A percentile compares a stretch with the other conserved stretches of the same genome.
Conservation (phyloP, 2,888 invertebrate genomes). For the Halocaridina rubra region DNA sequence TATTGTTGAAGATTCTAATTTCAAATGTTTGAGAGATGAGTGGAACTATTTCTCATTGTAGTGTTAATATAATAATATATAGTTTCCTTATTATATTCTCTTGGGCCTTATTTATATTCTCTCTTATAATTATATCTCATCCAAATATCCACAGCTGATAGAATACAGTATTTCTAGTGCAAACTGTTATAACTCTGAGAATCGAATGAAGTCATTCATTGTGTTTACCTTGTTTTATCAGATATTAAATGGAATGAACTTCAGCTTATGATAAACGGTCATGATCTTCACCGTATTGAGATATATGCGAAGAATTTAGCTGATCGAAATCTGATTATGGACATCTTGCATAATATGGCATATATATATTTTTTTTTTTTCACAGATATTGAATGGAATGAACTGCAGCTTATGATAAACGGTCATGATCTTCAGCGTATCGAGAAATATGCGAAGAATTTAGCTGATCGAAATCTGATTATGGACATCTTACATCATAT, state of each 20-base stretch:
- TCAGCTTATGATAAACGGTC: slow-evolving; percentile 79
- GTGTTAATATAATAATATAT: too few relatives aligned
- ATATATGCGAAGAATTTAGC: slow-evolving; percentile 91
- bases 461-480: slow-evolving; percentile 93
- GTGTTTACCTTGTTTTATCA: too few relatives aligned
- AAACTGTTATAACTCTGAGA: too few relatives aligned
- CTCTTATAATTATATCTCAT: too few relatives aligned
- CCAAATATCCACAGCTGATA: too few relatives aligned
- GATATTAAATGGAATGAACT: slow-evolving; percentile 70
- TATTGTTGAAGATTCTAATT: too few relatives aligned
- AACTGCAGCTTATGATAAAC: slow-evolving; percentile 79
- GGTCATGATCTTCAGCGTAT: slow-evolving; percentile 88
- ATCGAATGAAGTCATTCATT: too few relatives aligned
- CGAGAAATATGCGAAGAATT: slow-evolving; percentile 89
- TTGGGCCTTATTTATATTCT: too few relatives aligned
- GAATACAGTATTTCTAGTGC: too few relatives aligned
- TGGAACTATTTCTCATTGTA: too few relatives aligned
- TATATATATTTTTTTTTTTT: not conserved
- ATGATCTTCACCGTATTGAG: slow-evolving; percentile 89
- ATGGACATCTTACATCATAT: slow-evolving; percentile 85
- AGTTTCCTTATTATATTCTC: too few relatives aligned
- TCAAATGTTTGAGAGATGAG: too few relatives aligned
- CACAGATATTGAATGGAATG: slow-evolving; percentile 56
- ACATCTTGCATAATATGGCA: slow-evolving; percentile 74
- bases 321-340: slow-evolving; percentile 91